Conservation (phyloP, 2,797 vertebrate genomes). For the Buphagus erythrorhynchus region DNA sequence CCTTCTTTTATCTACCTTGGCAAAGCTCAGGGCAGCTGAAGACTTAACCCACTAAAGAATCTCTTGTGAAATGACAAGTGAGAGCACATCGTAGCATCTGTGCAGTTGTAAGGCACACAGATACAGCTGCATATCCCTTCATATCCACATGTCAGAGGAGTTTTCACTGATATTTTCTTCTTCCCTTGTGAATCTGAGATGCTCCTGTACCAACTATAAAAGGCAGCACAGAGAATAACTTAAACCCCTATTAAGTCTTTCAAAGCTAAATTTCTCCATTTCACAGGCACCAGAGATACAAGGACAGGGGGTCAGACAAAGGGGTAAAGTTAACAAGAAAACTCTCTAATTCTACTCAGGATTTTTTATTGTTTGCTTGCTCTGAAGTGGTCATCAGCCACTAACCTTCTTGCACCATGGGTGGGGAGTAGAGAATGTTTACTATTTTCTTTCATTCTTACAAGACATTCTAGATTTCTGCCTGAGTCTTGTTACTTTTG, state of each 20-base stretch:
- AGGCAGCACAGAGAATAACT: not conserved
- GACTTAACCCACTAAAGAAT: not conserved
- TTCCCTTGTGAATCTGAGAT: not conserved
- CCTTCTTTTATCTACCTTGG: not conserved
- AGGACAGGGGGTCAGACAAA: not conserved
- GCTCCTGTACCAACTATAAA: not conserved
- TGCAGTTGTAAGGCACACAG: not conserved
- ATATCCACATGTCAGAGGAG: not conserved
- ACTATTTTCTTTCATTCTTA: not conserved
- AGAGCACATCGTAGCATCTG: not conserved
- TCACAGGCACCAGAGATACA: not conserved
- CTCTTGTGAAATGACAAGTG: not conserved
- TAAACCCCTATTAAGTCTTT: not conserved
- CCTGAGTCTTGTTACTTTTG: not conserved
- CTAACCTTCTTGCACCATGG: not conserved
- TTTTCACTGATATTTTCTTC: not conserved
- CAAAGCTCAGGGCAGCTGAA: not conserved
- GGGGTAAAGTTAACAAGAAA: not conserved
- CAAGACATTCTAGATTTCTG: not conserved
- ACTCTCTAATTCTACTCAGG: not conserved
- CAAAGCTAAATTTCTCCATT: slow-evolving; percentile 17
- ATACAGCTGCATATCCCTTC: not conserved
- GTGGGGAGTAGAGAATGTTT: not conserved
- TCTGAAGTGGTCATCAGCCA: not conserved
- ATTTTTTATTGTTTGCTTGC: not conserved